phyloP scores from a whole-genome alignment of 1,140 invertebrate species.

The Drosophila pallidifrons region DNA sequence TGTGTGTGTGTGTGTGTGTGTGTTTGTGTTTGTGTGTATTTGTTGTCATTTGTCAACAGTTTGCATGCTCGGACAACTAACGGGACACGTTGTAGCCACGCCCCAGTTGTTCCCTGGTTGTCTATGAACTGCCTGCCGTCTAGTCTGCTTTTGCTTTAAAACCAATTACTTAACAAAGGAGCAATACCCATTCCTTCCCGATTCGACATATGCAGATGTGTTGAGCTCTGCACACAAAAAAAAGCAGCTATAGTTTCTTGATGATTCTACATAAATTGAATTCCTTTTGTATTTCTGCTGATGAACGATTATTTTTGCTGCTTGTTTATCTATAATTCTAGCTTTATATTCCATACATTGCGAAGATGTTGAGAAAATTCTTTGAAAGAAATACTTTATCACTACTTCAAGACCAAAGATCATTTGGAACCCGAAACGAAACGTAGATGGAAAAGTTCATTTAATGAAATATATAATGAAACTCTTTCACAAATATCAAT shows the following conservation, averaged over 20 bases:
- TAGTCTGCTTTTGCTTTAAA: constrained; percentile 12
- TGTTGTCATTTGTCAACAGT: constrained; percentile 20
- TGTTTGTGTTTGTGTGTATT: neutral
- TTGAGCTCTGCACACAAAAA: neutral
- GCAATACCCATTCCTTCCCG: neutral
- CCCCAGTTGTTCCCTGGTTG: constrained; percentile 3
- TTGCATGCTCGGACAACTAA: constrained; percentile 23
- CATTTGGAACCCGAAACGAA: too few species aligned
- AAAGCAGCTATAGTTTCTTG: neutral
- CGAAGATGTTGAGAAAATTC: too few species aligned
- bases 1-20: neutral
- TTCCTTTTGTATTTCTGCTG: neutral
- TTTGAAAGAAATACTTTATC: too few species aligned
- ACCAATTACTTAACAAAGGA: constrained; percentile 31
- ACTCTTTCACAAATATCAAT: too few species aligned
- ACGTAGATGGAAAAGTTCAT: too few species aligned
- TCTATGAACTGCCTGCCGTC: neutral
- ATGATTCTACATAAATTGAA: neutral
- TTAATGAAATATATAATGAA: too few species aligned
- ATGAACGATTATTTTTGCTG: too few species aligned
- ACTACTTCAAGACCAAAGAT: too few species aligned
- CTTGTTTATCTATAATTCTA: neutral
- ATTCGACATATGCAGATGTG: neutral
- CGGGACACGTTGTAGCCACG: constrained; percentile 7
- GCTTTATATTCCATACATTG: neutral